phyloP scores from a whole-genome alignment of 2,797 vertebrate genomes.

The Acrossocheilus fasciatus region DNA sequence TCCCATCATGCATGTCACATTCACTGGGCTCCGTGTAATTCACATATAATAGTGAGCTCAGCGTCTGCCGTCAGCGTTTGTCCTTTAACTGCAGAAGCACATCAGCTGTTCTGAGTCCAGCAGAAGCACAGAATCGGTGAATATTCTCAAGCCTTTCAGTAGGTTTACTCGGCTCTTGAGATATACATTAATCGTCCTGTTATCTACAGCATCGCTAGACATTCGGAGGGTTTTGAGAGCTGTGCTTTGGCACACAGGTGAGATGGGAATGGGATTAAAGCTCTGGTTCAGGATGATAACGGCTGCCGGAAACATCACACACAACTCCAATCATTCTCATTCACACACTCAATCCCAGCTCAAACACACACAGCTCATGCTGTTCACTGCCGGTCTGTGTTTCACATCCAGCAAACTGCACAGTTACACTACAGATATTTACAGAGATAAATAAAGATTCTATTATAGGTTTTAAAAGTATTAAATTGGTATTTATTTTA shows the following conservation, averaged over 20 bases:
- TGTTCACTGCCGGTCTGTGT: neutral
- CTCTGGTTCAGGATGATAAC: constrained; percentile 30
- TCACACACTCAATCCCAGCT: neutral
- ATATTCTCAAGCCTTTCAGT: neutral
- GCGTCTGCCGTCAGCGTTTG: neutral
- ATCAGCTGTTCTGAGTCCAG: neutral
- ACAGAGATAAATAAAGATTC: too few species aligned
- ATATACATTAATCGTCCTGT: neutral
- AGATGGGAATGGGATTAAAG: constrained; percentile 42
- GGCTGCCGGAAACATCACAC: constrained; percentile 22
- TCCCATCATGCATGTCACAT: neutral
- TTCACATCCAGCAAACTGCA: neutral
- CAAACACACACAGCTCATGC: neutral
- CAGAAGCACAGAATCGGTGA: neutral
- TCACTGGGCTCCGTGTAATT: neutral
- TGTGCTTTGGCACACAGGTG: neutral
- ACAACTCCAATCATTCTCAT: too few species aligned
- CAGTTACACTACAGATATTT: too few species aligned
- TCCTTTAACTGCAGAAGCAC: neutral
- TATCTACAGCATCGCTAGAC: neutral
- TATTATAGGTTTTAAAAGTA: too few species aligned
- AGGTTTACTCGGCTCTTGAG: neutral
- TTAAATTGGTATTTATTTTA: too few species aligned
- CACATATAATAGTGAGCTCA: neutral
- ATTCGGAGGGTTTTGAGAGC: neutral